phyloP scores from a whole-genome alignment of 2,797 vertebrate species.

The Syncerus caffer region DNA sequence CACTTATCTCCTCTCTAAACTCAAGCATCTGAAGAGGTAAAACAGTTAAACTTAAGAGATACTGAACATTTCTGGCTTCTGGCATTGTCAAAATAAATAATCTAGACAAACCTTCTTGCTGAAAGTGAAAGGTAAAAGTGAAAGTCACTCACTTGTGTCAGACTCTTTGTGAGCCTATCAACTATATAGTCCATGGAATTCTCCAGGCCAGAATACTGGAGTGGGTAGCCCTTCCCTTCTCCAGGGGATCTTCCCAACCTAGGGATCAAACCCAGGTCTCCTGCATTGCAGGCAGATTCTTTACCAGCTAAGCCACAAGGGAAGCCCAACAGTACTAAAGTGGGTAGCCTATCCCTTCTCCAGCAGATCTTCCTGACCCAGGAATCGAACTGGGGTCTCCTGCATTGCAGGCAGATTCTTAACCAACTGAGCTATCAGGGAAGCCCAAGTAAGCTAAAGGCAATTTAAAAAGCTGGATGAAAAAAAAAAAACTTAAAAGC shows the following conservation, averaged over 20 bases:
- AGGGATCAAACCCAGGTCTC: background rate
- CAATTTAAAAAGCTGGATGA: background rate
- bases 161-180: background rate
- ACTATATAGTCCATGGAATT: background rate
- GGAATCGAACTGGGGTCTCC: background rate
- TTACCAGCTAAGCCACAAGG: background rate
- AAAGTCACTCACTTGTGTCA: background rate
- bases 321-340: background rate
- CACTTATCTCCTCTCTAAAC: background rate
- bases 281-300: rapidly evolving
- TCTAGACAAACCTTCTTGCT: background rate
- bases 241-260: background rate
- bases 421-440: background rate
- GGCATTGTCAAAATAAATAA: background rate
- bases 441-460: background rate
- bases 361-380: background rate
- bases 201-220: background rate
- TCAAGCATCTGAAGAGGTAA: background rate
- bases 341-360: background rate
- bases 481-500: background rate
- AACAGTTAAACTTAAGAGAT: background rate
- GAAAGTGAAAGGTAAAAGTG: background rate
- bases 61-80: background rate
- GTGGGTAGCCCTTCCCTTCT: background rate
- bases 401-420: background rate